Evolutionary conservation across 1,140 invertebrate genomes (phyloP).

Genomic region (Bombus huntii): DNA sequence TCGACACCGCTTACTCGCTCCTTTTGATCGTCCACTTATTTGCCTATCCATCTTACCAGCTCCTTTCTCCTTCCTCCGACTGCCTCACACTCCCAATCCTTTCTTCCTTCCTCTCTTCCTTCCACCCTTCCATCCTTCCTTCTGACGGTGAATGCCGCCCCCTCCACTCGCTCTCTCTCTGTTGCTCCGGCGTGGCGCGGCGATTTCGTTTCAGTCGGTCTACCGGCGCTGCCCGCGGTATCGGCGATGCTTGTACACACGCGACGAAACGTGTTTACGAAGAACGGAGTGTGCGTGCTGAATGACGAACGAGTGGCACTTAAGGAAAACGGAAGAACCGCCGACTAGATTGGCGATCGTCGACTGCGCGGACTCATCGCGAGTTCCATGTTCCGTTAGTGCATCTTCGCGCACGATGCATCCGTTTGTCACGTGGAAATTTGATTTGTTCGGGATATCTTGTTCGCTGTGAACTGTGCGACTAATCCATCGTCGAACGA

Average conservation of each 20-base stretch:
- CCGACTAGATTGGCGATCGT: neutral
- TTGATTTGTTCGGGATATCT: slow-evolving; percentile 5
- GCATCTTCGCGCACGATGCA: neutral
- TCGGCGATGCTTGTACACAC: slow-evolving; percentile 19
- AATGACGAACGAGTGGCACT: slow-evolving; percentile 62
- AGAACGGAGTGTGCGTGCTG: slow-evolving; percentile 47
- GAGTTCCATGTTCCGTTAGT: neutral
- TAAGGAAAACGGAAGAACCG: slow-evolving; percentile 48
- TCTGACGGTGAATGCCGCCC: neutral
- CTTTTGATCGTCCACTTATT: slow-evolving; percentile 35
- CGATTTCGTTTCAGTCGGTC: slow-evolving; percentile 27
- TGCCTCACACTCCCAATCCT: neutral
- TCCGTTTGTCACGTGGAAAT: slow-evolving; percentile 54
- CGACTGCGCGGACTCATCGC: neutral
- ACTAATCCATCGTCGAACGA: neutral
- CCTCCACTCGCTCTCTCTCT: neutral
- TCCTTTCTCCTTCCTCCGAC: neutral
- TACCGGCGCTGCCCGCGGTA: neutral
- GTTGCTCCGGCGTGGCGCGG: neutral
- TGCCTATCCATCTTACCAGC: slow-evolving; percentile 17
- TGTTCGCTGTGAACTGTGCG: neutral
- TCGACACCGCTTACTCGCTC: slow-evolving; percentile 6
- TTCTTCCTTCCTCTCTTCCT: neutral
- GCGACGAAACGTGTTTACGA: neutral
- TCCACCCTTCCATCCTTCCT: neutral